Evolutionary conservation across 2,888 invertebrate genomes (phyloP), one percentile per base, ranked within the genome.

Genomic region (Ormyrus nitidulus): DNA sequence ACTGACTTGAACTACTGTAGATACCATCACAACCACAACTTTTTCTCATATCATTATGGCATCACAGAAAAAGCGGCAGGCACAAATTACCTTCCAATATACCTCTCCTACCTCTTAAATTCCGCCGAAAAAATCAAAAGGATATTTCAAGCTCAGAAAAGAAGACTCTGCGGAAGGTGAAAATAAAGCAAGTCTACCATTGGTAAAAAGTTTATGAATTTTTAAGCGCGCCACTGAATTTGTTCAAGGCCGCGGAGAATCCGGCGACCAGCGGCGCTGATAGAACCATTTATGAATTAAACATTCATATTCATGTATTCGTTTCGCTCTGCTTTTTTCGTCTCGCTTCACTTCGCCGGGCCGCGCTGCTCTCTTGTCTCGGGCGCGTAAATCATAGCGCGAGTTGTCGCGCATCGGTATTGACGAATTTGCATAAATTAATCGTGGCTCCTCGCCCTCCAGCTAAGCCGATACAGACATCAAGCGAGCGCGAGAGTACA

Each of bases 401-500:
- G 68, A 54, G 61, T 74, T 75, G 74, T 78, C 71, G 66, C 74
- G 81, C 77, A 78, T 78, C 66, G 74, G 65, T 81, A 81, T 81
- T 81, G 81, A 78, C 78, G 75, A 81, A 81, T 81, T 81, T 71
- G 66, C 81, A 81, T 81, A 78, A 65, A 81, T 81, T 81, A 81
- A 81, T 81, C 71, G 58, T 56, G 11, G 53, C 54, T 34, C 76
- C 59, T 65, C 61, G 61, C 34, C 11, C 51, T 74, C 19, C 19
- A 13, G 5, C 5, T 11, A 53, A 46, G 5, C 19, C 5, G 71
- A 80, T 80, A 77, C 69, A 80, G 77, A 80, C 73, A 59, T 72
- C 77, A 66, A 34, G 49, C 34, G 3, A 34, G 56, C 8, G 44
- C 11, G 59, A 13, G 19, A 59, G 48, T 6, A 58, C 9, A 48